phyloP scores from a whole-genome alignment of 2,113 vertebrate genomes.

The Monarcha castaneiventris region DNA sequence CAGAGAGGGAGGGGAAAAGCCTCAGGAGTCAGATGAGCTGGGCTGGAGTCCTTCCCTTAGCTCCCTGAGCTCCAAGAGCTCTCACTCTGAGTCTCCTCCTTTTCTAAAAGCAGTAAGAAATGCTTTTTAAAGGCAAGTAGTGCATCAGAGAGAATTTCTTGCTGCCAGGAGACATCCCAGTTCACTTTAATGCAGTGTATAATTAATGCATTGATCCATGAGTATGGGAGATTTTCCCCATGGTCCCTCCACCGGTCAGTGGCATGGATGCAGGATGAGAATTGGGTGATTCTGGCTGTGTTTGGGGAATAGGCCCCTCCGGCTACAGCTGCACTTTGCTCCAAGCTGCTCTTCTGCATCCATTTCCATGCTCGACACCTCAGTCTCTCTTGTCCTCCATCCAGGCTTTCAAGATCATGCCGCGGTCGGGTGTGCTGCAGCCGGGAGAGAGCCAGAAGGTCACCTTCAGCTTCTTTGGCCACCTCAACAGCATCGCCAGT shows the following conservation, averaged over 20 bases:
- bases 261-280: background rate
- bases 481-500: slow-evolving; percentile 55
- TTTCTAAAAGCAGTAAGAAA: background rate
- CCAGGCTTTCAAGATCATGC: slow-evolving; percentile 87
- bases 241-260: background rate
- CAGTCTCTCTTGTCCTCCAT: fast-evolving
- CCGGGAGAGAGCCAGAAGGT: slow-evolving; percentile 76
- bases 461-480: slow-evolving; percentile 81
- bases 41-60: background rate
- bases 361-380: fast-evolving
- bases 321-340: background rate
- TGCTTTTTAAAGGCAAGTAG: background rate
- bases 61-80: background rate
- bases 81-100: background rate
- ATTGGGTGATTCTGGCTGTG: background rate
- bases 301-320: background rate
- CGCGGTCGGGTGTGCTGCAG: slow-evolving; percentile 72
- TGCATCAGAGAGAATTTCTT: background rate
- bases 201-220: background rate
- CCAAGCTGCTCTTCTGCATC: background rate
- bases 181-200: background rate
- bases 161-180: background rate
- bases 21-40: background rate
- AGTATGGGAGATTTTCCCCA: background rate
- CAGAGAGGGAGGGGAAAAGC: background rate